Evolutionary conservation across 2,888 invertebrate species (phyloP).

Genomic region (Torymus auratus): DNA sequence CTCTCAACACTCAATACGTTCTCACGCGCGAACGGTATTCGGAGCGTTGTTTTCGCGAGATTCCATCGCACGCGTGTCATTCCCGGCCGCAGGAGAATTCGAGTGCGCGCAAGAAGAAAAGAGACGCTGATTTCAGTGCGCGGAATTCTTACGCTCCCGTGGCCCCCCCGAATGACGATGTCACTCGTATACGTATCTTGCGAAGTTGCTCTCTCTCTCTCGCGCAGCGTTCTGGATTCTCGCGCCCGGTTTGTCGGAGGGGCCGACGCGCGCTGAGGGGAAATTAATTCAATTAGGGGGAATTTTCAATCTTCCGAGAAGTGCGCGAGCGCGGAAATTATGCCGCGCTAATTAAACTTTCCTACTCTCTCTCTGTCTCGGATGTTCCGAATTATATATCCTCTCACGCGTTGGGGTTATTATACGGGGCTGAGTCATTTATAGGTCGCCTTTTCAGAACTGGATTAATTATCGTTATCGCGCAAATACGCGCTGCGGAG

Average conservation of each 20-base stretch:
- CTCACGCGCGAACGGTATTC: slow-evolving; percentile 53
- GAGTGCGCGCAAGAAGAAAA: slow-evolving; percentile 5
- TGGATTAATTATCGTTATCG: slow-evolving; percentile 1
- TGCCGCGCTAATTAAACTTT: slow-evolving; percentile 30
- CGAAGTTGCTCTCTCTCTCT: too few relatives aligned
- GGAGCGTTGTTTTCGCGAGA: slow-evolving; percentile 55
- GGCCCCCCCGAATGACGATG: slow-evolving; percentile 36
- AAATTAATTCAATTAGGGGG: slow-evolving; percentile 50
- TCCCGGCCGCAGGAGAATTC: slow-evolving; percentile 41
- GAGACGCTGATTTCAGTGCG: slow-evolving; percentile 14
- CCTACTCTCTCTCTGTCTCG: neutral
- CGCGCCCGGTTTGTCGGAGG: too few relatives aligned
- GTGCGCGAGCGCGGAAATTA: neutral
- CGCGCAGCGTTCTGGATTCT: too few relatives aligned
- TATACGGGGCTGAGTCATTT: slow-evolving; percentile 4
- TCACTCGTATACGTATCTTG: slow-evolving; percentile 5
- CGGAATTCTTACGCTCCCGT: slow-evolving; percentile 18
- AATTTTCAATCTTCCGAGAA: slow-evolving; percentile 46
- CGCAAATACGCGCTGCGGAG: neutral
- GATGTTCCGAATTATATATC: too few relatives aligned
- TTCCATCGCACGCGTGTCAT: slow-evolving; percentile 41
- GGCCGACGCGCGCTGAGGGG: neutral
- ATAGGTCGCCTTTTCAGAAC: neutral
- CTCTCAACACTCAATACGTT: slow-evolving; percentile 56
- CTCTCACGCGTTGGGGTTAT: slow-evolving; percentile 6